phyloP scores from a whole-genome alignment of 2,888 invertebrate species.

The Parnassius mnemosyne region DNA sequence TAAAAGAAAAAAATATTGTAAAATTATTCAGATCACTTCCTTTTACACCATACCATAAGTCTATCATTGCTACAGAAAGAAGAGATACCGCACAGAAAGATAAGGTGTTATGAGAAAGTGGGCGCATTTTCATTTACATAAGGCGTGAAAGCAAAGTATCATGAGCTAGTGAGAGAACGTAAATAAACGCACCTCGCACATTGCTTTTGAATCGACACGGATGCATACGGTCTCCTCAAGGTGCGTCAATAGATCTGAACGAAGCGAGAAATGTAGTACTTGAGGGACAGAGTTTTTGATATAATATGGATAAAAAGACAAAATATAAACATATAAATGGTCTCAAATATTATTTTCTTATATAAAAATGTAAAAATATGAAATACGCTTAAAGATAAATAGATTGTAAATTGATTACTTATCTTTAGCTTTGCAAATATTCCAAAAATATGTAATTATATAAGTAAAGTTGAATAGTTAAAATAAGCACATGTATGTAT shows the following conservation, averaged over 20 bases:
- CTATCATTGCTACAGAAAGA: slow-evolving; percentile 4
- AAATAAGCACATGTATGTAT: too few relatives aligned
- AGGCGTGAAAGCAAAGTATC: slow-evolving; percentile 18
- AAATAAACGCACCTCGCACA: slow-evolving; percentile 19
- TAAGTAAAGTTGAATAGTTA: too few relatives aligned
- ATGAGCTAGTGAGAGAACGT: slow-evolving; percentile 5
- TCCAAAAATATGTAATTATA: too few relatives aligned
- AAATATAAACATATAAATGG: too few relatives aligned
- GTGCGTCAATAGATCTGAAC: slow-evolving; percentile 13
- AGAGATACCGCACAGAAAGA: slow-evolving; percentile 20
- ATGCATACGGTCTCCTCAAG: slow-evolving; percentile 7
- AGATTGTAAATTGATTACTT: too few relatives aligned
- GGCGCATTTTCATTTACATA: slow-evolving; percentile 18
- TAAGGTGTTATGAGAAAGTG: slow-evolving; percentile 17
- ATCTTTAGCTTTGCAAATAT: too few relatives aligned
- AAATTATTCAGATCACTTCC: too few relatives aligned
- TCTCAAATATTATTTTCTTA: too few relatives aligned
- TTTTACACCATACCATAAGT: neutral
- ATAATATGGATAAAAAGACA: too few relatives aligned
- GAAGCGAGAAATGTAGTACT: neutral
- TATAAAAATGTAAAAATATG: too few relatives aligned
- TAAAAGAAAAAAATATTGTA: too few relatives aligned
- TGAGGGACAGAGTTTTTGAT: neutral
- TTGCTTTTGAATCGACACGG: slow-evolving; percentile 13
- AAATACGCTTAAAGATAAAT: too few relatives aligned